phyloP scores from a whole-genome alignment of 1,140 invertebrate genomes.

The Mylabris phalerata region DNA sequence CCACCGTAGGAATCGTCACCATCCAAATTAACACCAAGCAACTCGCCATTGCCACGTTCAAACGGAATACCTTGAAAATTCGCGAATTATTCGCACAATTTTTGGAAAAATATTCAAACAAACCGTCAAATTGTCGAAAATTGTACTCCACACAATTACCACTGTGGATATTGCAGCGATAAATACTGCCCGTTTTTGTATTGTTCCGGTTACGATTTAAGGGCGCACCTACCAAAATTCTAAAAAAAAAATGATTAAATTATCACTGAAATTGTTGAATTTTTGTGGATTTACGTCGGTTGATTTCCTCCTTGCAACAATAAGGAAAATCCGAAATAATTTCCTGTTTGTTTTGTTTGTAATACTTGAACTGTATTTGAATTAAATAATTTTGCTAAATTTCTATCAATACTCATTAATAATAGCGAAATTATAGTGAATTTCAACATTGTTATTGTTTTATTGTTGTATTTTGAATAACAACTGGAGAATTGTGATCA shows the following conservation, averaged over 20 bases:
- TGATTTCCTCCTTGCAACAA: slow-evolving; percentile 7
- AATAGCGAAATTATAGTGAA: not conserved
- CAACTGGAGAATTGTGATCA: not conserved
- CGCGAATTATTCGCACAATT: too few species aligned
- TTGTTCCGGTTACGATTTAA: not conserved
- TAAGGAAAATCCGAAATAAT: slow-evolving; percentile 9
- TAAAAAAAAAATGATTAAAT: not conserved
- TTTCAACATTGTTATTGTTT: slow-evolving; percentile 4
- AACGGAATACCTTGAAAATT: too few species aligned
- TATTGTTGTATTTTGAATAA: not conserved
- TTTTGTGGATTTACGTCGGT: not conserved
- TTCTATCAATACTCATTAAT: not conserved
- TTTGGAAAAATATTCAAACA: not conserved
- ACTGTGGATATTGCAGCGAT: not conserved
- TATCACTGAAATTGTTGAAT: not conserved
- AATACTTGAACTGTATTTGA: not conserved
- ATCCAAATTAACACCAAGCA: slow-evolving; percentile 2
- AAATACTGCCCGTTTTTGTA: not conserved
- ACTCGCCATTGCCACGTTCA: not conserved
- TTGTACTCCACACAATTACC: not conserved
- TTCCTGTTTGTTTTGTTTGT: not conserved
- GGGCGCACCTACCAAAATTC: slow-evolving; percentile 2
- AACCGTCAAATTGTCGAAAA: not conserved
- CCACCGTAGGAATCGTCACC: not conserved
- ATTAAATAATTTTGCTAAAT: not conserved